Evolutionary conservation across 2,113 vertebrate species (phyloP).

Genomic region (Salvelinus fontinalis): DNA sequence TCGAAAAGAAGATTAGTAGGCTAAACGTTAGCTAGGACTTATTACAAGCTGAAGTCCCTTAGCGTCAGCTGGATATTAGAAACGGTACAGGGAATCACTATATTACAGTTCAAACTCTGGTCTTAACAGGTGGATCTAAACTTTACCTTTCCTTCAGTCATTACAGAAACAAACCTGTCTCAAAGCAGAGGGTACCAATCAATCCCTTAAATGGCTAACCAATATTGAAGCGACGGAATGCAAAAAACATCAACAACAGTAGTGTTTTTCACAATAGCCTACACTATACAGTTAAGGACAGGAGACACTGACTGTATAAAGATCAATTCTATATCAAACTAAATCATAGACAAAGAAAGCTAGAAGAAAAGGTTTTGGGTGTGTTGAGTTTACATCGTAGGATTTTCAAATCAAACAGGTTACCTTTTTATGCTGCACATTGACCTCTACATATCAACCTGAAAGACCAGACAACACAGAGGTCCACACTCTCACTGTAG

Average conservation of each 20-base stretch:
- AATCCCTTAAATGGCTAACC: conserved; percentile 34
- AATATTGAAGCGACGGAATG: conserved; percentile 54
- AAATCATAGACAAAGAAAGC: conserved; percentile 34
- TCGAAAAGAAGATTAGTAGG: too few species aligned
- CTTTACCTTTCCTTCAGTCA: conserved; percentile 47
- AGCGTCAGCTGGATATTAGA: conserved; percentile 16
- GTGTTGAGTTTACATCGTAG: neutral
- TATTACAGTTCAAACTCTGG: conserved; percentile 45
- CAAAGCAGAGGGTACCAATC: conserved; percentile 31
- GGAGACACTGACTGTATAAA: conserved; percentile 52
- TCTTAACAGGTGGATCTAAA: conserved; percentile 53
- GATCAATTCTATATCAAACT: conserved; percentile 58
- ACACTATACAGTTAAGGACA: conserved; percentile 70
- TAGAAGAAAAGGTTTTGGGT: conserved; percentile 29
- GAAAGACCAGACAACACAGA: conserved; percentile 5
- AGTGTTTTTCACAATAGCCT: conserved; percentile 77
- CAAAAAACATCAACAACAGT: conserved; percentile 68
- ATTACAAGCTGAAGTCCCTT: conserved; percentile 33
- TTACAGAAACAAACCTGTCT: conserved; percentile 26
- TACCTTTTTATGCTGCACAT: conserved; percentile 30
- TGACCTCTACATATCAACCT: conserved; percentile 39
- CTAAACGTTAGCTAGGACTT: conserved; percentile 13
- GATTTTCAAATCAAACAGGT: conserved; percentile 3
- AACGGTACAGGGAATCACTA: conserved; percentile 9
- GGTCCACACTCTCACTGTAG: conserved; percentile 28